Conservation (phyloP, 2,113 vertebrate species). For the Brachionichthys hirsutus region DNA sequence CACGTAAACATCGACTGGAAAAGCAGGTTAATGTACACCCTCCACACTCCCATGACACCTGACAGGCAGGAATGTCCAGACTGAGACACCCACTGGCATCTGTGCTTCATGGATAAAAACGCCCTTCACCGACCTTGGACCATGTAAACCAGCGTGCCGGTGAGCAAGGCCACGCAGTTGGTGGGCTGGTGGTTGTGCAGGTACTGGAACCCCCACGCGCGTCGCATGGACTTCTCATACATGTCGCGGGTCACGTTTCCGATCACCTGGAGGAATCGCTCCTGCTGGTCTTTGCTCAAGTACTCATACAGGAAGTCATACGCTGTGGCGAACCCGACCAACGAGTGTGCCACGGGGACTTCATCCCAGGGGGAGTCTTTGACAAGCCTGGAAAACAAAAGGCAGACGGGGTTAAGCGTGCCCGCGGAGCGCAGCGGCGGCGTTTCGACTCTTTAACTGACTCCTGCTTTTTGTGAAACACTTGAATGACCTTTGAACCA, state of each 20-base stretch:
- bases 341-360: slow-evolving; percentile 93
- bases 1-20: too few relatives aligned
- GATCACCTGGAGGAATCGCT: slow-evolving; percentile 93
- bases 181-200: slow-evolving; percentile 99
- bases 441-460: too few relatives aligned
- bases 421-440: too few relatives aligned
- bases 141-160: slow-evolving; percentile 94
- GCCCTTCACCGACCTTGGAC: slow-evolving; percentile 84
- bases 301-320: slow-evolving; percentile 95
- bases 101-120: neutral
- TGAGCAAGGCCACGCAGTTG: slow-evolving; percentile 96
- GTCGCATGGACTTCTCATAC: slow-evolving; percentile 93
- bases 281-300: slow-evolving; percentile 89
- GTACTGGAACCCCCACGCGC: slow-evolving; percentile 98
- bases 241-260: slow-evolving; percentile 91
- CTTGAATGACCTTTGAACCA: slow-evolving; percentile 2
- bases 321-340: slow-evolving; percentile 96
- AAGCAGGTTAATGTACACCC: too few relatives aligned
- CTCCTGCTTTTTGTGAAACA: too few relatives aligned
- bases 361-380: slow-evolving; percentile 99
- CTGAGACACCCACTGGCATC: too few relatives aligned
- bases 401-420: neutral
- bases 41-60: too few relatives aligned
- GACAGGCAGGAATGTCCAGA: too few relatives aligned
- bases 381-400: slow-evolving; percentile 84